Percentiles rank a stretch among this genome's conserved stretches.
These are phyloP conservation scores for Bombycilla garrulus DNA, from an alignment of 2,113 vertebrate genomes.

Conservation along the genomic window DNA sequence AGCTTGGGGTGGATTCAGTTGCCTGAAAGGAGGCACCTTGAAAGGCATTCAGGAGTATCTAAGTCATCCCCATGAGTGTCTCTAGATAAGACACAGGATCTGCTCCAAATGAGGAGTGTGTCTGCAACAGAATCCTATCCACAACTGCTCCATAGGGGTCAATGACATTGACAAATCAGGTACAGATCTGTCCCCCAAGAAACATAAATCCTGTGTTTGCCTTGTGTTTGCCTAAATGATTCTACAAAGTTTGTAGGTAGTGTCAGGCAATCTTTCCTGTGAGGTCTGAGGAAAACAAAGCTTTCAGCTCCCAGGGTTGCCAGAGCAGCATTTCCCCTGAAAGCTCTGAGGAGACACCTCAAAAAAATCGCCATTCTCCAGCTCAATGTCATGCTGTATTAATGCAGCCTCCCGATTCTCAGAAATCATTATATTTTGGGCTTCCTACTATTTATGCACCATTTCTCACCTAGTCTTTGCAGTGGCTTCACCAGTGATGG, in stretches of 20 bases:
- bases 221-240: background rate
- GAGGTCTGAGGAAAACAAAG: background rate
- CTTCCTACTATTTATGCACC: background rate
- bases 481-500: background rate
- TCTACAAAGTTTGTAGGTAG: background rate
- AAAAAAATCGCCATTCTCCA: background rate
- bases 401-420: background rate
- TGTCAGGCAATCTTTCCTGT: background rate
- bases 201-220: background rate
- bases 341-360: background rate
- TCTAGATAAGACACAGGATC: background rate
- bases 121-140: background rate
- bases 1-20: background rate
- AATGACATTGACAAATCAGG: background rate
- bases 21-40: background rate
- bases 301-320: background rate
- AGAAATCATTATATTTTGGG: background rate
- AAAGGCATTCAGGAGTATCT: background rate
- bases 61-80: background rate
- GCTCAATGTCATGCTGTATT: background rate
- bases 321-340: background rate
- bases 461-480: background rate
- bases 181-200: background rate
- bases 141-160: background rate
- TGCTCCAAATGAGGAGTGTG: background rate